Conservation (phyloP, 1,140 invertebrate genomes). For the Bombyx mori region ASM3026992v2 NC_085124.1:9164501-9165000, state of each 20-base stretch:
- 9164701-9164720: conserved; percentile 70
- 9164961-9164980: too few relatives aligned
- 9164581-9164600: conserved; percentile 44
- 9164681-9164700: conserved; percentile 68
- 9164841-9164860: conserved; percentile 22
- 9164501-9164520: too few relatives aligned
- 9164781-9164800: conserved; percentile 69
- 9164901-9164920: background rate
- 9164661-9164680: conserved; percentile 65
- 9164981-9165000: too few relatives aligned
- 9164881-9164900: conserved; percentile 13
- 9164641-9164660: conserved; percentile 63
- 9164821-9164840: conserved; percentile 28
- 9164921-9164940: too few relatives aligned
- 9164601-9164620: conserved; percentile 42
- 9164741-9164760: conserved; percentile 65
- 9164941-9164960: too few relatives aligned
- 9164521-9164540: too few relatives aligned
- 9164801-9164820: conserved; percentile 46
- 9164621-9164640: conserved; percentile 25
- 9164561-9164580: conserved; percentile 35
- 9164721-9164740: conserved; percentile 58
- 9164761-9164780: conserved; percentile 65
- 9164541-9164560: too few relatives aligned
- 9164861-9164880: conserved; percentile 8